These are phyloP conservation scores for Mystacornis crossleyi DNA, from an alignment of 2,113 vertebrate genomes.

Conservation along the genomic window DNA sequence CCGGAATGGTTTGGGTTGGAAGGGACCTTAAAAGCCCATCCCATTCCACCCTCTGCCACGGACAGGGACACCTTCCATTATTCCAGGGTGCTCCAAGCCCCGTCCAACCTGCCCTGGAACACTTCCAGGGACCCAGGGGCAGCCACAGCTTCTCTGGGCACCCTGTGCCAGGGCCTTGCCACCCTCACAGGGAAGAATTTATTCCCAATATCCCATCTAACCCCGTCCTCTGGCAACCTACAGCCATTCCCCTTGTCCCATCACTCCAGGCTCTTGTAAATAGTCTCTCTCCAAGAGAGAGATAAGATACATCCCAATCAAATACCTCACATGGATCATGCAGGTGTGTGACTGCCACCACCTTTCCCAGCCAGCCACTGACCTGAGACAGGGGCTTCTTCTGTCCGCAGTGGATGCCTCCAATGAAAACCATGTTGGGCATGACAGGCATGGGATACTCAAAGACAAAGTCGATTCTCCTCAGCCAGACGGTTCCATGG, in stretches of 20 bases:
- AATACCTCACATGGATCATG: not conserved
- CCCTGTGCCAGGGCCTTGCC: rapidly evolving
- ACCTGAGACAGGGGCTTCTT: conserved; percentile 38
- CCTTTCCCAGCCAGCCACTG: conserved; percentile 57
- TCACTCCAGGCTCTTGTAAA: not conserved
- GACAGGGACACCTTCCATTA: not conserved
- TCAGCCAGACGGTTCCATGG: conserved; percentile 78
- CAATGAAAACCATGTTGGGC: conserved; percentile 82
- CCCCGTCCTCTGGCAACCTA: not conserved
- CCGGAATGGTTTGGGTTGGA: not conserved
- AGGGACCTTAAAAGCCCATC: not conserved
- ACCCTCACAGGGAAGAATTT: no score
- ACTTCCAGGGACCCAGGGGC: not conserved
- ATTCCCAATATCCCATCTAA: not conserved
- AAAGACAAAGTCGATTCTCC: conserved; percentile 81
- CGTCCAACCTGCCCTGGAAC: not conserved
- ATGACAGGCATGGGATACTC: conserved; percentile 83
- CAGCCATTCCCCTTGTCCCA: not conserved
- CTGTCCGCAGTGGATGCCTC: conserved; percentile 75
- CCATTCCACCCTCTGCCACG: not conserved
- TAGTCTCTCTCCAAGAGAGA: not conserved
- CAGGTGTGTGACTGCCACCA: not conserved
- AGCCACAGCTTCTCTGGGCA: not conserved
- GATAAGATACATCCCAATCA: not conserved
- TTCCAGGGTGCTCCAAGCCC: not conserved